Conservation (phyloP, 2,888 invertebrate genomes). For the Pyrochroa serraticornis region DNA sequence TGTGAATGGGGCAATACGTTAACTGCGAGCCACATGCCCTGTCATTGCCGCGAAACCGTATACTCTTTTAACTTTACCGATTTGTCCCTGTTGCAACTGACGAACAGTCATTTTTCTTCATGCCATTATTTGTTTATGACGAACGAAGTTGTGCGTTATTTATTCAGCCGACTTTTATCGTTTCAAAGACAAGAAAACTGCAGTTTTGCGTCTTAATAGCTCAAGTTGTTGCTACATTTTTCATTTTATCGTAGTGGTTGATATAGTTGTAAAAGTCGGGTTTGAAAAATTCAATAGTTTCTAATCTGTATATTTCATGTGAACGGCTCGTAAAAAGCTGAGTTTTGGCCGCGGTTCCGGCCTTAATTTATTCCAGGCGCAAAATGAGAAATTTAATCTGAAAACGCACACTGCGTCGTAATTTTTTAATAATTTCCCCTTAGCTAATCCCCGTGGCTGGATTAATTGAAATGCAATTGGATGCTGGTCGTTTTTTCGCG, state of each 20-base stretch:
- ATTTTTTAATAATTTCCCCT: neutral
- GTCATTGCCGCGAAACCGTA: neutral
- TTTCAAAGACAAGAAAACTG: no score
- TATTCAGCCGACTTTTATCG: no score
- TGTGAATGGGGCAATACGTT: conserved; percentile 3
- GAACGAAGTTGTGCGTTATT: no score
- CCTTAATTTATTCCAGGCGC: neutral
- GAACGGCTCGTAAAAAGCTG: conserved; percentile 1
- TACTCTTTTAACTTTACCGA: neutral
- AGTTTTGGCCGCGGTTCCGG: neutral
- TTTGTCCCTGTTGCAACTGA: neutral
- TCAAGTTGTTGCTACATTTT: conserved; percentile 7
- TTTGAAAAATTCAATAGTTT: neutral
- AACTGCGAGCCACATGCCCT: neutral
- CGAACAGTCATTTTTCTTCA: no score
- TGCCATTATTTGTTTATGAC: no score
- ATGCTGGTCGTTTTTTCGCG: neutral
- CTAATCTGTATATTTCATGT: conserved; percentile 18
- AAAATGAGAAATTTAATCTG: no score
- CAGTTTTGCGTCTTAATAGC: neutral
- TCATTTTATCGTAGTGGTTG: neutral
- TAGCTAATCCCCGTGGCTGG: neutral
- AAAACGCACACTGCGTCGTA: neutral
- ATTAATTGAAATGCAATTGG: no score
- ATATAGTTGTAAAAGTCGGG: neutral